Evolutionary conservation across 2,888 invertebrate species (phyloP).

Genomic region (Eristalis tenax): DNA sequence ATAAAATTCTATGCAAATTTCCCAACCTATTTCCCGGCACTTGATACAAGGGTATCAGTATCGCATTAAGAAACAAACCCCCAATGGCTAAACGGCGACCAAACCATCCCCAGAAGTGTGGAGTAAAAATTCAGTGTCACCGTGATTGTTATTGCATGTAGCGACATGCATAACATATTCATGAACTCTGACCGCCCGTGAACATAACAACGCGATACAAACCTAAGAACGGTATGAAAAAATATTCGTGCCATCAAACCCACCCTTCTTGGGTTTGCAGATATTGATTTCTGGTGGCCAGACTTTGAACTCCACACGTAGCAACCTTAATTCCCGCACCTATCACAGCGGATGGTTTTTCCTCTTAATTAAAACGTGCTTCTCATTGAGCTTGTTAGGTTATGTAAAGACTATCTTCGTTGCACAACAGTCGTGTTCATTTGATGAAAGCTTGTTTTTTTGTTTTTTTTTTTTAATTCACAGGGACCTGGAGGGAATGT

Average conservation of each 20-base stretch:
- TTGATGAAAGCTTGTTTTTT: neutral
- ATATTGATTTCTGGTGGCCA: conserved; percentile 52
- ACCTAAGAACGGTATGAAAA: conserved; percentile 11
- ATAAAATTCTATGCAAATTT: conserved; percentile 34
- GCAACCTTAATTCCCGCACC: conserved; percentile 21
- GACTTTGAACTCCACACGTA: conserved; percentile 23
- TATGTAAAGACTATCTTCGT: conserved; percentile 22
- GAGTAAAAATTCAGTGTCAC: neutral
- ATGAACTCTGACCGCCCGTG: conserved; percentile 42
- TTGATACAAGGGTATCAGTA: conserved; percentile 11
- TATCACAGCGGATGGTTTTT: neutral
- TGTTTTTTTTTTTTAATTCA: neutral
- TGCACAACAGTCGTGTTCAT: neutral
- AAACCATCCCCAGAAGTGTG: neutral
- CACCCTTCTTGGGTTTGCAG: conserved; percentile 5
- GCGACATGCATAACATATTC: conserved; percentile 27
- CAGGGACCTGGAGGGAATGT: conserved; percentile 74
- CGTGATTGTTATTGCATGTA: conserved; percentile 58
- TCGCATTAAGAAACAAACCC: conserved; percentile 17
- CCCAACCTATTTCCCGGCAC: neutral
- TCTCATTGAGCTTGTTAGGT: conserved; percentile 15
- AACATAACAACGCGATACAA: conserved; percentile 20
- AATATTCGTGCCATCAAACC: neutral
- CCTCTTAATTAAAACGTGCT: neutral
- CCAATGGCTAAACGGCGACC: neutral